phyloP scores from a whole-genome alignment of 2,888 invertebrate genomes.

The Drosophila robusta region DNA sequence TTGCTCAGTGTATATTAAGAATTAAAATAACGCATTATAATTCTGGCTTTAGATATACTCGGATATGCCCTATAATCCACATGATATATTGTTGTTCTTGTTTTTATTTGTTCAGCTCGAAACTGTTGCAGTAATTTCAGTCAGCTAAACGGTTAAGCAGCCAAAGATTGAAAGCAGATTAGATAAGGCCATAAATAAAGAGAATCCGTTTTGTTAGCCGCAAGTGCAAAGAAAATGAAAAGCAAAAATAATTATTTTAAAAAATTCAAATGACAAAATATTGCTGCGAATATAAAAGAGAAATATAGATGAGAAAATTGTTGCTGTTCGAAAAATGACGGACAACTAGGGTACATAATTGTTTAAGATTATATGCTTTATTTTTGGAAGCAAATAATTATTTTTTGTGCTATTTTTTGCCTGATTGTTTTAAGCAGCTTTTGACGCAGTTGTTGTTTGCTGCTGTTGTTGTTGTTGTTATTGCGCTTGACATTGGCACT shows the following conservation, averaged over 20 bases:
- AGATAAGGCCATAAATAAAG: conserved; percentile 44
- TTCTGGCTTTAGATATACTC: too few species aligned
- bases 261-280: not conserved
- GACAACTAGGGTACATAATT: conserved; percentile 47
- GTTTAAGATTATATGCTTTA: conserved; percentile 38
- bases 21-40: too few species aligned
- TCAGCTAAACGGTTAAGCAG: conserved; percentile 21
- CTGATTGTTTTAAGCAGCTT: conserved; percentile 45
- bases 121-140: conserved; percentile 28
- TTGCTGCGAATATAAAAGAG: not conserved
- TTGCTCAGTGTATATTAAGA: too few species aligned
- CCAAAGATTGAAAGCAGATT: conserved; percentile 35
- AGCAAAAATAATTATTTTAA: conserved; percentile 10
- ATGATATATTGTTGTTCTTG: too few species aligned
- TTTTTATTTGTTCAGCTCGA: too few species aligned
- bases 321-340: conserved; percentile 32
- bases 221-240: conserved; percentile 44
- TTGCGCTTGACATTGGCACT: conserved; percentile 55
- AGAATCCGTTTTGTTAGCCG: conserved; percentile 36
- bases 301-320: not conserved
- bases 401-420: conserved; percentile 37
- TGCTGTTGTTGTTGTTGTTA: conserved; percentile 17
- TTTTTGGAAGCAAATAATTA: conserved; percentile 17
- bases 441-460: conserved; percentile 54
- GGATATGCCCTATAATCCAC: too few species aligned